These are phyloP conservation scores for Dendrocincla fuliginosa DNA, from an alignment of 2,797 vertebrate genomes.

Conservation along the genomic window DNA sequence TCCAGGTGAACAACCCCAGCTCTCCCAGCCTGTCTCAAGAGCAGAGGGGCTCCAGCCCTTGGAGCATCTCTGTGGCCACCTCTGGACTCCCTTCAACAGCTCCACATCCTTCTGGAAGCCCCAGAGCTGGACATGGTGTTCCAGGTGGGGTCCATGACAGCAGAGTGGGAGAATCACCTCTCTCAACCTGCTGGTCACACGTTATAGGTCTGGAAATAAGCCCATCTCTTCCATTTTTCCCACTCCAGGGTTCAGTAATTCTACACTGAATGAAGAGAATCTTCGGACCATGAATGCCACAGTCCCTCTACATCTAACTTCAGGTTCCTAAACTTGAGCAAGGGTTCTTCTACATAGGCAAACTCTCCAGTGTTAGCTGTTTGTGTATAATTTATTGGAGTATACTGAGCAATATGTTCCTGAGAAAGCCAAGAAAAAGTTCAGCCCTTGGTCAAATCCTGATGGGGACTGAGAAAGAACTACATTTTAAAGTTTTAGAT, in stretches of 20 bases:
- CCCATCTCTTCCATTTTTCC: neutral
- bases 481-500: neutral
- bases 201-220: neutral
- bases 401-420: neutral
- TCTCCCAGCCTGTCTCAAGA: neutral
- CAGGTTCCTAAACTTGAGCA: neutral
- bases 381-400: neutral
- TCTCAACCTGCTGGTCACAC: neutral
- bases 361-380: too few species aligned
- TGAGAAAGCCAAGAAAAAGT: neutral
- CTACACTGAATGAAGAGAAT: neutral
- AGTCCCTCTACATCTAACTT: neutral
- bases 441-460: neutral
- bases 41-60: neutral
- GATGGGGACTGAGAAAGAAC: neutral
- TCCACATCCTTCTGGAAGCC: fast-evolving
- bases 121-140: neutral
- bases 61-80: fast-evolving
- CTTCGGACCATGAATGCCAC: neutral
- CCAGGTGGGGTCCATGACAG: neutral
- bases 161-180: neutral
- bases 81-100: neutral
- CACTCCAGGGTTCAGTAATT: neutral
- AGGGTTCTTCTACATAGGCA: neutral
- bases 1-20: neutral